Evolutionary conservation across 2,797 vertebrate genomes (phyloP), one percentile per base, ranked within the genome.

Genomic region (Dryobates pubescens): DNA sequence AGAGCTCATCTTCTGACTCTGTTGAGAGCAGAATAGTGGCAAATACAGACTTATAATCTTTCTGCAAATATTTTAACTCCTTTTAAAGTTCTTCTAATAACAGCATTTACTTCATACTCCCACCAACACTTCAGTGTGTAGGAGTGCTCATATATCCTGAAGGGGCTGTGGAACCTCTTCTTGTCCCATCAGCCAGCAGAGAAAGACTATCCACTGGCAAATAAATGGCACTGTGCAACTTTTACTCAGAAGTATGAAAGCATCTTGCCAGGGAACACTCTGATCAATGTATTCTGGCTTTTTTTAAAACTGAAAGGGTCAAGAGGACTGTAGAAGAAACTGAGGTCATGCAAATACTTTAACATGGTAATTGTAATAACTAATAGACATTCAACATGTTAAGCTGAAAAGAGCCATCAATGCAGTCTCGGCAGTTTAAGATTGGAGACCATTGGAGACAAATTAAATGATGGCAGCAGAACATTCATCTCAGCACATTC

Each of bases 321-420:
- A 68, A 86, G 32, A 67, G 64, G 16, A 61, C 54, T 79, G 30
- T 86, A 74, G 73, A 94, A 90, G 76, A 92, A 83, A 54, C 70
- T 90, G 81, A 94, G 82, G 87, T 83, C 77, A 76, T 76, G 45
- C 54, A 92, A 94, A 90, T 94, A 70, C 73, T 96, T 89, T 83
- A 4, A 75, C 77, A 92, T 54, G 67, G 67, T 76, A 68, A 93
- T 79, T 2, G 2, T 54, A 67, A 79, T 64, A 58, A 83, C 53
- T 73, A 89, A 76, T 70, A 81, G 76, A 54, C 57, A 70, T 75
- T 81, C 68, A 88, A 38, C n/a, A 79, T 76, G 68, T 91, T 76
- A 89, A 70, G 58, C 74, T 68, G 71, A 94, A 88, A 86, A 84
- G 71, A 92, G 53, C 38, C 2, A 1, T 82, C 36, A 2, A 68